A percentile compares a stretch with the other conserved stretches of the same genome.
These are phyloP conservation scores for Rhinichthys osculus DNA, from an alignment of 2,797 vertebrate genomes.

Conservation along the genomic window DNA sequence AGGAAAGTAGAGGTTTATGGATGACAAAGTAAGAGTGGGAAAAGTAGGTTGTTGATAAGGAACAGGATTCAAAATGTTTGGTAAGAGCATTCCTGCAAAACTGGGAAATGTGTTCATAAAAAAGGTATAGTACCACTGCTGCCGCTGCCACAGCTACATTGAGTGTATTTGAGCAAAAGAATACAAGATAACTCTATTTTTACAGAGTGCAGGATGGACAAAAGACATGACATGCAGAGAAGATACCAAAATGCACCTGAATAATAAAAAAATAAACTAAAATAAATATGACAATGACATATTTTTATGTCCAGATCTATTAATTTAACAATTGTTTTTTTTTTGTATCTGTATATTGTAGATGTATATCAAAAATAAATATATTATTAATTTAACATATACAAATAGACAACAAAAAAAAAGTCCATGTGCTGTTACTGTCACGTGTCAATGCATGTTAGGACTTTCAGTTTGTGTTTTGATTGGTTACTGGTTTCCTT, in stretches of 20 bases:
- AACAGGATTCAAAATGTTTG: slow-evolving; percentile 4
- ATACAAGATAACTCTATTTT: not conserved
- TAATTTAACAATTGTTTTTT: too few relatives aligned
- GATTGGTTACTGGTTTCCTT: too few relatives aligned
- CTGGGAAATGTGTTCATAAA: not conserved
- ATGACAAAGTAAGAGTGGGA: slow-evolving; percentile 5
- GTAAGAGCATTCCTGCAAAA: not conserved
- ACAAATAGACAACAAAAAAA: too few relatives aligned
- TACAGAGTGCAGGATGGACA: not conserved
- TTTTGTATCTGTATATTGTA: too few relatives aligned
- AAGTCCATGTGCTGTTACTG: too few relatives aligned
- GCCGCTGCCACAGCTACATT: not conserved
- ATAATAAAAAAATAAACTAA: too few relatives aligned
- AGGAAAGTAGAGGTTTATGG: slow-evolving; percentile 12
- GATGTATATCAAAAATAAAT: too few relatives aligned
- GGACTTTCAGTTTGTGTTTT: too few relatives aligned
- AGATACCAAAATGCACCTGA: not conserved
- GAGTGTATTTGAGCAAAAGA: not conserved
- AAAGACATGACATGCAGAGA: not conserved
- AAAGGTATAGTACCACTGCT: not conserved
- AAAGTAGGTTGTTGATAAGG: slow-evolving; percentile 39
- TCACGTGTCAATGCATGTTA: too few relatives aligned
- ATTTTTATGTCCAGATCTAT: too few relatives aligned
- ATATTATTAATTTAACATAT: too few relatives aligned
- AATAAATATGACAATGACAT: too few relatives aligned